A percentile compares a stretch with the other conserved stretches of the same genome.
phyloP scores from a whole-genome alignment of 2,888 invertebrate species.

The Limnephilus marmoratus region DNA sequence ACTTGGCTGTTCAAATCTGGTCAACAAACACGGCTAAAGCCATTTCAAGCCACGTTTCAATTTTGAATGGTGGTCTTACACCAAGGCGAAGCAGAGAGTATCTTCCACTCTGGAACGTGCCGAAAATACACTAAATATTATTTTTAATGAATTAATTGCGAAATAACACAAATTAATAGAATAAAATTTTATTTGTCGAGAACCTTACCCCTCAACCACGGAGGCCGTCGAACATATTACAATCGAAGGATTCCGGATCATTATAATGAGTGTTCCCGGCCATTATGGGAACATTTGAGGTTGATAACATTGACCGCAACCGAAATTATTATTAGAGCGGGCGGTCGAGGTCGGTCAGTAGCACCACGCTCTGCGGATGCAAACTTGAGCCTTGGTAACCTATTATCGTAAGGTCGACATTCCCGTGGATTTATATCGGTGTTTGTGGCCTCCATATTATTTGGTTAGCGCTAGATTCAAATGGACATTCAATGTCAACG shows the following conservation, averaged over 20 bases:
- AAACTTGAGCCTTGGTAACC: conserved; percentile 62
- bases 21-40: no score
- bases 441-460: conserved; percentile 3
- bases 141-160: no score
- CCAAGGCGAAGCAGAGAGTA: no score
- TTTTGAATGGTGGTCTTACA: no score
- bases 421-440: conserved; percentile 15
- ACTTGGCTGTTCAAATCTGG: no score
- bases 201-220: no score
- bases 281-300: conserved; percentile 18
- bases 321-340: conserved; percentile 50
- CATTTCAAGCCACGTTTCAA: no score
- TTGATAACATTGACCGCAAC: conserved; percentile 44
- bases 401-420: conserved; percentile 36
- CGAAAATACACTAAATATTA: no score
- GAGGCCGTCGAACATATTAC: not conserved
- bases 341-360: conserved; percentile 63
- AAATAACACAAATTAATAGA: no score
- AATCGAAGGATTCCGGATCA: conserved; percentile 29
- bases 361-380: conserved; percentile 45
- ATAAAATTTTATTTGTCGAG: no score
- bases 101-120: no score
- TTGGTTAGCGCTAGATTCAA: conserved; percentile 31
- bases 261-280: not conserved
- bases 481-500: conserved; percentile 44